Conservation (phyloP, 2,113 vertebrate species). For the Typhlomys cinereus region DNA sequence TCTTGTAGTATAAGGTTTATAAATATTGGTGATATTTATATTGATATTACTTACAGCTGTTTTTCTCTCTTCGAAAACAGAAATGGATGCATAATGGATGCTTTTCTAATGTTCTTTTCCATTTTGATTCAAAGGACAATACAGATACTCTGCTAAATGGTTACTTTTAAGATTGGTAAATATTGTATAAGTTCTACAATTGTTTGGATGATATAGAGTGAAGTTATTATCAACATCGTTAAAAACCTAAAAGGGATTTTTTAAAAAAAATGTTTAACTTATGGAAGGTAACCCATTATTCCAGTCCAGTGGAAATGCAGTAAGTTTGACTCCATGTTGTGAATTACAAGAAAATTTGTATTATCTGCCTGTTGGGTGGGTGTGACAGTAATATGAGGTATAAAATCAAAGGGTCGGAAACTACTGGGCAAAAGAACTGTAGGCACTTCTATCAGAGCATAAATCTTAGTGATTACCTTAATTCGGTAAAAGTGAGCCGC, state of each 20-base stretch:
- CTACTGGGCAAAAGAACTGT: too few relatives aligned
- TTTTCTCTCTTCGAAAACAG: slow-evolving; percentile 8
- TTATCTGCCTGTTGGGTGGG: neutral
- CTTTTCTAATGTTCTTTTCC: slow-evolving; percentile 17
- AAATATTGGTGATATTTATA: slow-evolving; percentile 31
- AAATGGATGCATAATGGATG: neutral
- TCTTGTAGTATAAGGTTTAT: neutral
- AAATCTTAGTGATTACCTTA: too few relatives aligned
- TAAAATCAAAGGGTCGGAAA: too few relatives aligned
- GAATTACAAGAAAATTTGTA: neutral
- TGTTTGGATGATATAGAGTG: neutral
- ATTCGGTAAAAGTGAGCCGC: too few relatives aligned
- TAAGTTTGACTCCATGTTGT: neutral
- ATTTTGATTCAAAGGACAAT: neutral
- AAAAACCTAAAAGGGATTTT: neutral
- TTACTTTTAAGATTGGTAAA: neutral
- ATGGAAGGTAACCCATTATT: neutral
- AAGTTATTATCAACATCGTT: slow-evolving; percentile 20
- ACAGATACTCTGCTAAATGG: neutral
- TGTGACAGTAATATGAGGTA: too few relatives aligned
- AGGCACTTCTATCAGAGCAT: too few relatives aligned
- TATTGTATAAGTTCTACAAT: neutral
- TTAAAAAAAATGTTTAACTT: neutral
- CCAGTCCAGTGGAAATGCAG: neutral
- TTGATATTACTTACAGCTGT: neutral